Conservation (phyloP, 2,888 invertebrate species). For the Notodonta dromedarius region DNA sequence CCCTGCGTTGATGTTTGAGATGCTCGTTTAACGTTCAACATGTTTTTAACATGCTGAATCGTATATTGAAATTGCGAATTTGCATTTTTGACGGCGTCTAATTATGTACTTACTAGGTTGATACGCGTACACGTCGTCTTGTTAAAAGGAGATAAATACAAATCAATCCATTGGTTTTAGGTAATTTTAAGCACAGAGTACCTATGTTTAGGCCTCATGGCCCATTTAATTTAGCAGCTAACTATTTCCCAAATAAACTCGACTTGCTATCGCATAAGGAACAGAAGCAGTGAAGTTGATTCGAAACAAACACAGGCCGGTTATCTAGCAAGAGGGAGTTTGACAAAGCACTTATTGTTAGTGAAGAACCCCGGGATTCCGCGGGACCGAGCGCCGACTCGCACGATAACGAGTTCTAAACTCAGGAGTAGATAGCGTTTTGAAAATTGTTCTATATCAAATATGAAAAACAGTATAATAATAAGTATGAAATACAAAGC, state of each 20-base stretch:
- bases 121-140: too few relatives aligned
- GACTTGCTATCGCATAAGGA: slow-evolving; percentile 30
- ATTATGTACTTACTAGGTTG: too few relatives aligned
- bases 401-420: slow-evolving; percentile 73
- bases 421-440: slow-evolving; percentile 43
- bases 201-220: too few relatives aligned
- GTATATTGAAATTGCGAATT: too few relatives aligned
- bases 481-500: too few relatives aligned
- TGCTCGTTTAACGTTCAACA: neutral
- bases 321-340: slow-evolving; percentile 68
- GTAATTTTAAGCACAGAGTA: neutral
- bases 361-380: slow-evolving; percentile 56
- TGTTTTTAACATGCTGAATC: neutral
- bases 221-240: neutral
- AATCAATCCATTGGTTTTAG: too few relatives aligned
- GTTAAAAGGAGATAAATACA: too few relatives aligned
- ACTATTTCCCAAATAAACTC: slow-evolving; percentile 17
- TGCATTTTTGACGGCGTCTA: too few relatives aligned
- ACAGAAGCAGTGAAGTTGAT: slow-evolving; percentile 48
- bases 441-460: slow-evolving; percentile 15
- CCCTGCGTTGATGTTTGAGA: neutral
- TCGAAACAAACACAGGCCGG: slow-evolving; percentile 66
- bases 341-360: slow-evolving; percentile 78
- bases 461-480: too few relatives aligned
- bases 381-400: slow-evolving; percentile 38